Evolutionary conservation across 2,797 vertebrate genomes (phyloP), one percentile per base, ranked within the genome.

Genomic region (Enteromius treurensis): DNA sequence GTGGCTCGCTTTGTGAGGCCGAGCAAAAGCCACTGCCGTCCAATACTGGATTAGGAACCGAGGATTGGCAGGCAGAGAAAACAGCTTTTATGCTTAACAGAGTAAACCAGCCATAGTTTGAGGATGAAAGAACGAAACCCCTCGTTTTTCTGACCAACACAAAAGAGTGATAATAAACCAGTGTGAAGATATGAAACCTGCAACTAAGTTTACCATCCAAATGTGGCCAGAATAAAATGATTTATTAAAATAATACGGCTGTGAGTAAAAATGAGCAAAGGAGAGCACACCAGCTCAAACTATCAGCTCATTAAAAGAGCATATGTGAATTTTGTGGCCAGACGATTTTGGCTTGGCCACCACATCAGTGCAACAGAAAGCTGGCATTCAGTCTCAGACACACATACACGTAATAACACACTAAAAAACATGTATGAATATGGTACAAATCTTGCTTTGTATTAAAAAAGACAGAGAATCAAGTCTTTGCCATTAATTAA

Each of bases 301-400:
- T 78, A 82, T 73, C 86, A 84, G 76, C 84, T 82, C 73, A 86
- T 90, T 90, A 92, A 91, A 83, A 76, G 53, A 87, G 81, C 90
- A 89, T 87, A 88, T 89, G 89, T 82, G 88, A 89, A 84, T 89
- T 88, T 87, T 89, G 86, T 64, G 88, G 88, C 85, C 79, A 81
- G 86, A 89, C 64, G 85, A 89, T 84, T 86, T 91, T 90, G 89
- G 83, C 79, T 90, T 90, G 89, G 88, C 89, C 47, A 80, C 83
- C 76, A 87, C 71, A 86, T 88, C 82, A 58, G 73, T 81, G 71
- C n/a, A 69, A 84, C 77, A 84, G 69, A 85, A 84, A 81, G 85
- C 77, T 69, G 70, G 58, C 26, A 64, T 58, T 78, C 60, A 37
- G 64, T 81, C 84, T 80, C 75, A 19, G 53, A 70, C 45, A 81